Evolutionary conservation across 2,888 invertebrate species (phyloP), one percentile per base, ranked within the genome.

Genomic region (Empis stercorea): DNA sequence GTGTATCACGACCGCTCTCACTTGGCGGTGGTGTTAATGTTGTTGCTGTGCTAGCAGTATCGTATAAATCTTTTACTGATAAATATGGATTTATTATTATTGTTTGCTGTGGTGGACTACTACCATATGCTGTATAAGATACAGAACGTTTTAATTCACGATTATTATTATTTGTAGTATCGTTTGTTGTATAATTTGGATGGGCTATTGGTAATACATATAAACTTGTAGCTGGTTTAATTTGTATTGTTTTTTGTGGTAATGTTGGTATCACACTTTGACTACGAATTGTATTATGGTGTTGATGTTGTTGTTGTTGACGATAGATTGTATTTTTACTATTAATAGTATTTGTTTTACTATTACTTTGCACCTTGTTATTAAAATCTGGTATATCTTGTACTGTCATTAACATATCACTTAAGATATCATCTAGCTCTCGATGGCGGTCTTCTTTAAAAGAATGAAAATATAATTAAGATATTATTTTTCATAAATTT

Each of bases 391-490:
- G 82, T 63, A 87, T 81, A 66, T 85, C 84, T 76, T 87, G 84
- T 65, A 87, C 87, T 52, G 89, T 89, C 60, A 84, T 77, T 74
- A 87, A 77, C 87, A 88, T 87, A 68, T 87, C 87, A 62, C 81
- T 80, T 56, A 88, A 78, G 60, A 87, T 77, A 67, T 85, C 84
- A 76, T 88, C 87, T 63, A 88, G 78, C 73, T 87, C 86, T 57
- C 77, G 75, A 65, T 79, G 78, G 54, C 75, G 75, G 48, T 58
- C 59, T 57, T 57, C 57, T 59, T n/a, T n/a, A n/a, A 52, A 41
- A 52, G 53, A 43, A 48, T 47, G 17, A 52, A 39, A 44, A 44
- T 46, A 45, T 48, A 47, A 20, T 20, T 20, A 20, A 20, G 20
- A 20, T 20, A 3, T 20, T 20, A 20, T 20, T 20, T 20, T n/a